These are phyloP conservation scores for Agriopis aurantiaria DNA, from an alignment of 2,888 invertebrate species.

Conservation along the genomic window DNA sequence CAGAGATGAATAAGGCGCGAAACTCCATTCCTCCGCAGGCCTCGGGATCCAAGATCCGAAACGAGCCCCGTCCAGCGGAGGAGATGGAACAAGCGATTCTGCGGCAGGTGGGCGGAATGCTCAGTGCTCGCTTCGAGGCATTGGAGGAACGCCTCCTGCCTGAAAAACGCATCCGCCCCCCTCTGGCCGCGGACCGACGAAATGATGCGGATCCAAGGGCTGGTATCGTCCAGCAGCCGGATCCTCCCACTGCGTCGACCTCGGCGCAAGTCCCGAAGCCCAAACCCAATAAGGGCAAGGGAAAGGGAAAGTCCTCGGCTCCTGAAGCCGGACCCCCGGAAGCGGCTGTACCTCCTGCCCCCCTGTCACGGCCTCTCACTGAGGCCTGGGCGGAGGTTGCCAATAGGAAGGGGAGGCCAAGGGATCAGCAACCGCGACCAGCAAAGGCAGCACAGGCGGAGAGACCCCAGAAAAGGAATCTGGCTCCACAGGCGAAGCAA, in stretches of 20 bases:
- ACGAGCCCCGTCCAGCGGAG: not conserved
- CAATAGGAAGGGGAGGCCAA: not conserved
- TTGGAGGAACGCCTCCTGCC: not conserved
- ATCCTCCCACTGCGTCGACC: not conserved
- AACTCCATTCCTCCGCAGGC: too few relatives aligned
- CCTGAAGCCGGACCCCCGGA: not conserved
- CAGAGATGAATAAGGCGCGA: too few relatives aligned
- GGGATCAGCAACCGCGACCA: too few relatives aligned
- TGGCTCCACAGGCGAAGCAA: too few relatives aligned
- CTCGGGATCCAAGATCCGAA: too few relatives aligned
- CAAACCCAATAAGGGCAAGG: not conserved
- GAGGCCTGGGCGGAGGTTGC: not conserved
- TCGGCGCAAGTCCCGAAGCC: too few relatives aligned
- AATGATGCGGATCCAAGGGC: not conserved
- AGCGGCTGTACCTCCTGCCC: not conserved
- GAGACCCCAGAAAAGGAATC: too few relatives aligned
- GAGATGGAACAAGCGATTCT: not conserved
- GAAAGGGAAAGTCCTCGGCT: not conserved
- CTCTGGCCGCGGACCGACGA: not conserved
- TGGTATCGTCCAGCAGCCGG: not conserved
- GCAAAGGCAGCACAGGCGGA: not conserved
- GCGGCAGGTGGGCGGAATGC: not conserved
- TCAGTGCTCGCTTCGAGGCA: not conserved
- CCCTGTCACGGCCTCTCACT: not conserved
- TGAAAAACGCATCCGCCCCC: not conserved